Base-by-base conservation (phyloP, 2,113 vertebrate genomes). In the Morone saxatilis region DNA sequence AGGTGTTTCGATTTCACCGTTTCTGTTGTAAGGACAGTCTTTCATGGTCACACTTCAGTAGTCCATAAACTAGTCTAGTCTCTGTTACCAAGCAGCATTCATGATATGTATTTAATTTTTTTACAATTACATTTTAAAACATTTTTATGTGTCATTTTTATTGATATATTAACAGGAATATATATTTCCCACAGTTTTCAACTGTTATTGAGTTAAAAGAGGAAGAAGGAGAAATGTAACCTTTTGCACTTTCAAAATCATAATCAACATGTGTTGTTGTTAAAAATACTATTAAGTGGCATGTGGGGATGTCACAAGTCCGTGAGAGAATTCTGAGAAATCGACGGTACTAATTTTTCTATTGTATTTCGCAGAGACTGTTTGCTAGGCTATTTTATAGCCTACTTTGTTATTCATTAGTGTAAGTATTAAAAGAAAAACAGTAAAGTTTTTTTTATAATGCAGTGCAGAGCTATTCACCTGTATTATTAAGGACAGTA, bases 181-280 rank as follows among this genome's bases (percentile, higher is more conserved):
- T n/a, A 20, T 12, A 2, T 65, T 43, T 50, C 31, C 31, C 2
- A 31, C 31, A 3, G 31, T 31, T 31, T 31, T 31, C 31, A 31
- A 31, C 31, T 31, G 31, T 31, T 31, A 31, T 31, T 31, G 59
- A 20, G n/a, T 12, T 41, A 31, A 76, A 66, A 71, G 36, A 62
- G 38, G n/a, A 71, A 47, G 14, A 63, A 41, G 45, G 13, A 47
- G 5, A 17, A n/a, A 51, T 60, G 2, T 69, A 22, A 83, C 40
- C 50, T 38, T 71, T 47, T 63, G 67, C 38, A 53, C 40, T 40
- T 82, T 63, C 7, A 70, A 56, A 56, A 59, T 63, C 16, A 54
- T 9, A n/a, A 50, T 40, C 5, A 22, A 4, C 1, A 12, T 56
- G 3, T 57, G 22, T 5, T 65, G 25, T 41, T 59, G 38, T 70